Base-by-base conservation (phyloP, 2,113 vertebrate genomes). In the Gasterosteus aculeatus region DNA sequence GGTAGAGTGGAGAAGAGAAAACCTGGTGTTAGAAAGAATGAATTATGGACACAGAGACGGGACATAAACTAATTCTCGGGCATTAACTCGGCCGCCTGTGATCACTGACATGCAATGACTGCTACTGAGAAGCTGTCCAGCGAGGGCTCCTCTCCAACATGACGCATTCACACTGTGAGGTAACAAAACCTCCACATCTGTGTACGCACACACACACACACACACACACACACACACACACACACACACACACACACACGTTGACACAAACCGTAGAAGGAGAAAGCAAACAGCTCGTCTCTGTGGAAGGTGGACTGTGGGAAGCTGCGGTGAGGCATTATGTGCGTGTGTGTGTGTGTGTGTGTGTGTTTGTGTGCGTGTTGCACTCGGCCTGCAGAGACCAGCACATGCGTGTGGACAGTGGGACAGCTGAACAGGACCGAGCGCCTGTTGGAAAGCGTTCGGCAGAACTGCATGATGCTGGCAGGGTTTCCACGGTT, bases 291-390 rank as follows among this genome's bases (percentile, higher is more conserved):
- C 39, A 63, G 31, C 54, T 49, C 61, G 7, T 18, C 26, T 72
- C 66, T 57, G 75, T 56, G 12, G 49, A n/a, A 35, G 35, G 2
- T 69, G 80, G 82, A 88, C 82, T 87, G 85, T 77, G 72, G 49
- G 67, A 67, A 75, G 54, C 69, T 69, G 19, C 41, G 38, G 1
- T 71, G 85, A 86, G 79, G 69, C 73, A 33, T 42, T 81, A 47
- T 0, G 0, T 4, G 51, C 16, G 41, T 31, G 51, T 14, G 47
- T 61, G 62, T 46, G 71, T 44, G 69, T 38, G 35, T 46, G 71
- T 56, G 65, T 77, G 57, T 44, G 65, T 35, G 39, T 12, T 57
- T 47, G 51, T 7, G 46, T 39, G 31, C 60, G 29, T 49, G 35
- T 58, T 71, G 59, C 72, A 39, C 66, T 62, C 80, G 3, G 14